Percentiles rank a stretch among this genome's conserved stretches.
phyloP scores from a whole-genome alignment of 92 coral and sea anemone species.

The Parazoanthus swiftii region DNA sequence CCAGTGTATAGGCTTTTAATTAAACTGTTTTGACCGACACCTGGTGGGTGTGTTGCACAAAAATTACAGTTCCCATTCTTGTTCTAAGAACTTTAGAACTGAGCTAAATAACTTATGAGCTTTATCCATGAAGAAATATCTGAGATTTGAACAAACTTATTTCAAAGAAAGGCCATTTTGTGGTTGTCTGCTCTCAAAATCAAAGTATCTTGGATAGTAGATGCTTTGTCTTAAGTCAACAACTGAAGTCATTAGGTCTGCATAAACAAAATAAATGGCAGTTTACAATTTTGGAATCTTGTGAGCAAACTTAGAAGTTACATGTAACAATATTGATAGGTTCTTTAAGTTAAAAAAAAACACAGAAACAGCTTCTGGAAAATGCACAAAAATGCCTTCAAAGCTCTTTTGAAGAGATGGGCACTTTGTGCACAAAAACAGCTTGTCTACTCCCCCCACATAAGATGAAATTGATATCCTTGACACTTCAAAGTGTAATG shows the following conservation, averaged over 20 bases:
- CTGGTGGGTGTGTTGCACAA: conserved; percentile 36
- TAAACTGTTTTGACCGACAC: conserved; percentile 43
- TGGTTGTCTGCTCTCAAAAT: not conserved
- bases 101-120: not conserved
- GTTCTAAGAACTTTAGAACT: not conserved
- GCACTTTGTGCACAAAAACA: no score
- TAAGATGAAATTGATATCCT: no score
- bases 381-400: not conserved
- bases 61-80: conserved; percentile 17
- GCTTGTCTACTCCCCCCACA: no score
- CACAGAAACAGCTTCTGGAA: not conserved
- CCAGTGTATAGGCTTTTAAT: conserved; percentile 9
- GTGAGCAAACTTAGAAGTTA: not conserved
- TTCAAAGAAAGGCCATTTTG: not conserved
- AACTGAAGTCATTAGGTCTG: not conserved
- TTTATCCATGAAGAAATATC: not conserved
- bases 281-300: not conserved
- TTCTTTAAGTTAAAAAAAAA: no score
- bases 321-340: not conserved
- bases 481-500: no score
- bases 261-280: not conserved
- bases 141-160: not conserved
- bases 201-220: not conserved
- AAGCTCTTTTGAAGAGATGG: no score
- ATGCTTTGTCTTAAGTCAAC: not conserved